phyloP scores from a whole-genome alignment of 2,797 vertebrate species.

The Paedocypris micromegethes region DNA sequence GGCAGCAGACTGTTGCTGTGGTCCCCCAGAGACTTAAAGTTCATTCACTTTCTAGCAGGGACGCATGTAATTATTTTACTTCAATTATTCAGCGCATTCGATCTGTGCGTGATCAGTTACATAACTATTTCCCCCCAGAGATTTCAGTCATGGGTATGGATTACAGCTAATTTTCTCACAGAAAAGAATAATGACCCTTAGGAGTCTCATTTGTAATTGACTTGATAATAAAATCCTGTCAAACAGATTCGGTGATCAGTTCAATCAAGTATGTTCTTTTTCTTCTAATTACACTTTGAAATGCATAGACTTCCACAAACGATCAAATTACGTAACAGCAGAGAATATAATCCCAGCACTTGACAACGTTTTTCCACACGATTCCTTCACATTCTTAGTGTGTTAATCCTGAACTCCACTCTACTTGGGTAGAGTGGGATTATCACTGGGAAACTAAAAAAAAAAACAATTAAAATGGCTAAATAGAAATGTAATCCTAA shows the following conservation, averaged over 20 bases:
- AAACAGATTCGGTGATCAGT: background rate
- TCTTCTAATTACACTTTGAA: background rate
- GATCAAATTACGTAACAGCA: background rate
- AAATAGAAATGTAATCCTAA: background rate
- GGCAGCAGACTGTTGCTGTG: constrained; percentile 26
- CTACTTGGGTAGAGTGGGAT: no score
- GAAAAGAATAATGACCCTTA: background rate
- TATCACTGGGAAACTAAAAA: no score
- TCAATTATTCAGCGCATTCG: background rate
- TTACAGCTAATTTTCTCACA: no score
- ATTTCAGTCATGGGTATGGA: no score
- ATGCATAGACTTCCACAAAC: no score
- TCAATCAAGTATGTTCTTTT: background rate
- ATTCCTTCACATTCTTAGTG: background rate
- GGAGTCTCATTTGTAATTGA: background rate
- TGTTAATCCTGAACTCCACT: background rate
- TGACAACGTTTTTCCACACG: constrained; percentile 8
- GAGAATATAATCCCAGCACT: constrained; percentile 5
- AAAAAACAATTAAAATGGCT: background rate
- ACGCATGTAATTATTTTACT: background rate
- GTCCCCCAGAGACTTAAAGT: constrained; percentile 4
- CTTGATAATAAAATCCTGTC: constrained; percentile 7
- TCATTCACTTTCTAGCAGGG: background rate
- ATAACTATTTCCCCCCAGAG: background rate
- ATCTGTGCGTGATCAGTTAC: background rate